These are phyloP conservation scores for Epinephelus moara DNA, from an alignment of 2,113 vertebrate genomes.

Conservation along the genomic window DNA sequence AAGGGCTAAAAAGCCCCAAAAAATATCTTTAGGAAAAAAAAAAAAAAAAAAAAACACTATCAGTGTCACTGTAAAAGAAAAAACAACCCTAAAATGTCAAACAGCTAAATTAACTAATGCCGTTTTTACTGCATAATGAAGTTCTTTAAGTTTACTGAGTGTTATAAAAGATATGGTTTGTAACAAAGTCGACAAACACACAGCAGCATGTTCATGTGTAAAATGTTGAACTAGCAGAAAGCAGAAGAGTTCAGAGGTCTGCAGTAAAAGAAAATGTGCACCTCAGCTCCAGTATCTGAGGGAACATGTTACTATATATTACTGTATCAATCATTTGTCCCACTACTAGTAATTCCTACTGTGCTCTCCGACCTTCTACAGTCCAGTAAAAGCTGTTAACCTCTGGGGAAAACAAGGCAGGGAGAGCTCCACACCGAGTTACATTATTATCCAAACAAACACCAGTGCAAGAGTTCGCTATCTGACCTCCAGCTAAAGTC, in stretches of 20 bases:
- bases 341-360: background rate
- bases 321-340: background rate
- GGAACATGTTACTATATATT: background rate
- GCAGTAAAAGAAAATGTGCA: no score
- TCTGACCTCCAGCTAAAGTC: slow-evolving; percentile 71
- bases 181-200: background rate
- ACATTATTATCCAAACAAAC: slow-evolving; percentile 50
- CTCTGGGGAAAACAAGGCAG: slow-evolving; percentile 9
- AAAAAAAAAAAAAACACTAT: no score
- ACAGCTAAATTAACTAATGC: background rate
- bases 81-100: background rate
- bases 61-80: background rate
- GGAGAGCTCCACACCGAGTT: slow-evolving; percentile 4
- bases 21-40: no score
- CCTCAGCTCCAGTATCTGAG: no score
- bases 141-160: background rate
- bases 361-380: background rate
- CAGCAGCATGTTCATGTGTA: background rate
- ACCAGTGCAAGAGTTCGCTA: slow-evolving; percentile 29
- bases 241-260: background rate
- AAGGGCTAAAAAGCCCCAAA: no score
- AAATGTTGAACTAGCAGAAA: background rate
- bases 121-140: background rate
- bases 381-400: background rate
- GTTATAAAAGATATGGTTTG: no score